These are phyloP conservation scores for Idaea straminata DNA, from an alignment of 2,888 invertebrate species.

Conservation along the genomic window DNA sequence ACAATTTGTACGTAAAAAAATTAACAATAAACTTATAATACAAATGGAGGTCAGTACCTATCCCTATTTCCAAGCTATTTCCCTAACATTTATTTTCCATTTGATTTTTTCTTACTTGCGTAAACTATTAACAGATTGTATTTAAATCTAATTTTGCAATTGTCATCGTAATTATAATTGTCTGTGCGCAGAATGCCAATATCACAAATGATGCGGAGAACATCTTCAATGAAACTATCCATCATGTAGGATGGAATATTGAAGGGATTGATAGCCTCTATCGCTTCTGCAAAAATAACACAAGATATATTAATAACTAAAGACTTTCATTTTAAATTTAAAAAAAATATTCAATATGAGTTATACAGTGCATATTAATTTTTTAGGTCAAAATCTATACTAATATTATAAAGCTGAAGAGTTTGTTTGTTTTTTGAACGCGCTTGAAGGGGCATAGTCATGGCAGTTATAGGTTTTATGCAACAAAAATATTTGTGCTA, in stretches of 20 bases:
- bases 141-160: constrained; percentile 20
- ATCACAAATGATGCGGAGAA: constrained; percentile 70
- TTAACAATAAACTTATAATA: too few species aligned
- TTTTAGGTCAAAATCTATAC: too few species aligned
- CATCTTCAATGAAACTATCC: constrained; percentile 82
- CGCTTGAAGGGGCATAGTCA: too few species aligned
- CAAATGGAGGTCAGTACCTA: too few species aligned
- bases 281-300: constrained; percentile 78
- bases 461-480: too few species aligned
- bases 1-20: too few species aligned
- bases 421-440: too few species aligned
- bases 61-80: background rate
- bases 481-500: too few species aligned
- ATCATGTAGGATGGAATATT: constrained; percentile 80
- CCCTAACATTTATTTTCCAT: background rate
- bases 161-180: constrained; percentile 56
- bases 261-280: constrained; percentile 86
- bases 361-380: too few species aligned
- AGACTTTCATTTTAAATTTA: too few species aligned
- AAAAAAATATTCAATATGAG: too few species aligned
- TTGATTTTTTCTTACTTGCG: constrained; percentile 24
- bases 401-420: too few species aligned
- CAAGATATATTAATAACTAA: constrained; percentile 6
- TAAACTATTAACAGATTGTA: constrained; percentile 33
- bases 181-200: constrained; percentile 54